Base-by-base conservation (phyloP, 2,113 vertebrate genomes). In the Ancistrus triradiatus region DNA sequence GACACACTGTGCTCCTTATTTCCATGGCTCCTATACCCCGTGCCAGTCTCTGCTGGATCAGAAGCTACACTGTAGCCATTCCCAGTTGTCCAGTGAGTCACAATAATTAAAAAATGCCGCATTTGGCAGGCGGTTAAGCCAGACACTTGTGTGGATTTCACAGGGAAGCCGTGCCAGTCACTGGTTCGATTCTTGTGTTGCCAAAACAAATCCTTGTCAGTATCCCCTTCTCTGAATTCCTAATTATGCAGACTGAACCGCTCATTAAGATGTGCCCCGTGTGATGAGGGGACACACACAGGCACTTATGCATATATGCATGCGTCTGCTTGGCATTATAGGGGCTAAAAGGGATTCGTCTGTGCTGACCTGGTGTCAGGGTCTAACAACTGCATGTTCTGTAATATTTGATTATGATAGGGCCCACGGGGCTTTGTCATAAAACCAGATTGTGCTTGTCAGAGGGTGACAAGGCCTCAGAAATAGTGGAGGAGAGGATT, bases 71-170 rank as follows among this genome's bases (percentile, higher is more conserved):
- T 65, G 61, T 69, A 69, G 52, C 52, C 43, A 56, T 57, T 66
- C 15, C 24, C 42, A 42, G 44, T 44, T 18, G 48, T 66, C 52
- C 52, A 47, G 28, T 25, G 43, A 40, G 28, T 56, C 38, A 57
- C 55, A 40, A 46, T 66, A 46, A 8, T 10, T 35, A 61, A 61
- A 59, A 42, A 31, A 53, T 10, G 7, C 24, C 60, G 64, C 18
- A 24, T 31, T 56, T 73, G 65, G 66, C 65, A 73, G 60, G 42
- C 33, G 11, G 56, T 60, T 49, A 40, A 68, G 66, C 55, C 65
- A 69, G 56, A 48, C 60, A 65, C 66, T 73, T 50, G 44, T 48
- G 61, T 67, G 59, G 62, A 62, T 72, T 72, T 72, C 63, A 64
- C 8, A 73, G 25, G 35, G 42, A 73, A 59, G 37, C 53, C 28